These are phyloP conservation scores for Tursiops truncatus DNA, from an alignment of 2,113 vertebrate genomes.

Conservation along the genomic window DNA sequence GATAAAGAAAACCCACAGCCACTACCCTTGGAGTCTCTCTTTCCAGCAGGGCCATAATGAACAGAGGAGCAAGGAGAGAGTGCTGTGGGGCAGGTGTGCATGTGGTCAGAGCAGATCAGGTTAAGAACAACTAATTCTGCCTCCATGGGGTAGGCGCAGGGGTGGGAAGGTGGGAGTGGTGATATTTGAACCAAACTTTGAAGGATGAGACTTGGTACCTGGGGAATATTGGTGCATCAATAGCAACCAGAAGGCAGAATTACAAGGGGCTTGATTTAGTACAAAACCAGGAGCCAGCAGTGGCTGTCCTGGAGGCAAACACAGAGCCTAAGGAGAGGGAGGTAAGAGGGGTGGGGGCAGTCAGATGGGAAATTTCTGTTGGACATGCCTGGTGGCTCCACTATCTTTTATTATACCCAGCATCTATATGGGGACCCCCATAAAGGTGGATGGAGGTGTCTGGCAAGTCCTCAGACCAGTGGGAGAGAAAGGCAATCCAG, in stretches of 20 bases:
- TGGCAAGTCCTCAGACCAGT: not conserved
- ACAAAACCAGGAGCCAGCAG: not conserved
- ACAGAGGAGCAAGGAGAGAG: not conserved
- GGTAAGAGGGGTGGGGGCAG: accelerated
- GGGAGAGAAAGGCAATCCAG: not conserved
- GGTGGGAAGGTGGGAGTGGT: not conserved
- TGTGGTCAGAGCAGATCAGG: too few species aligned
- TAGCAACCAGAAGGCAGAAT: not conserved
- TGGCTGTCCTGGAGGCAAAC: not conserved
- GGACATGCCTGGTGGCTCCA: not conserved
- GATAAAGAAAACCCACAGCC: not conserved
- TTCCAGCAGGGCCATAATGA: not conserved
- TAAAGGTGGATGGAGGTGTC: not conserved
- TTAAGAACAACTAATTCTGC: not conserved
- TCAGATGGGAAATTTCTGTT: not conserved
- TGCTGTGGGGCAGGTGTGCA: accelerated
- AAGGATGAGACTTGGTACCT: not conserved
- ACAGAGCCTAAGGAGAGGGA: not conserved
- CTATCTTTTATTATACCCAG: not conserved
- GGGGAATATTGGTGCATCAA: not conserved
- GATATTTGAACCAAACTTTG: not conserved
- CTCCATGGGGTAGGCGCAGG: not conserved
- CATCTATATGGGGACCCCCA: not conserved
- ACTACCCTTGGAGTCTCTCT: not conserved
- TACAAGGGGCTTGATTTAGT: not conserved